Conservation (phyloP, 2,113 vertebrate genomes). For the Anguilla japonica region DNA sequence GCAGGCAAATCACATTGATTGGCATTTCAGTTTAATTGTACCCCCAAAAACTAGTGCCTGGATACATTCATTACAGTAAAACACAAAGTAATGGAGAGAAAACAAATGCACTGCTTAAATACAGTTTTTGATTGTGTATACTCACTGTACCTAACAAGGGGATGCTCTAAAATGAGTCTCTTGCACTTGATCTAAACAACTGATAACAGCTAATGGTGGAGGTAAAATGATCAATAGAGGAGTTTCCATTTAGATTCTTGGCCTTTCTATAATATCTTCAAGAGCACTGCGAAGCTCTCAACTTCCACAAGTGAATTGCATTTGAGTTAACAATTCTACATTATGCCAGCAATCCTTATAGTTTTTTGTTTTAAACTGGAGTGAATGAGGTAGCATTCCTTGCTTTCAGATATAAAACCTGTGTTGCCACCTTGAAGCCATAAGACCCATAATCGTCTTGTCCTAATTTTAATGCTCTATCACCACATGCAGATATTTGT, state of each 20-base stretch:
- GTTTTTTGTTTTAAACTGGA: neutral
- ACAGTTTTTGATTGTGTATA: neutral
- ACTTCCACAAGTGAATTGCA: neutral
- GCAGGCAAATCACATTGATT: slow-evolving; percentile 17
- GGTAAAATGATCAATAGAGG: slow-evolving; percentile 7
- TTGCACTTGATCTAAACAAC: slow-evolving; percentile 18
- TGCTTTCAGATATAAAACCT: neutral
- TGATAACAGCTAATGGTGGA: slow-evolving; percentile 16
- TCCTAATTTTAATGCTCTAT: neutral
- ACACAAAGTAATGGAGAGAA: slow-evolving; percentile 13
- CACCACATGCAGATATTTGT: neutral
- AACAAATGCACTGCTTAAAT: slow-evolving; percentile 12
- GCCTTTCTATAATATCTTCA: neutral
- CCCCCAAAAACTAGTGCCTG: slow-evolving; percentile 11
- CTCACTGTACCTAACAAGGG: slow-evolving; percentile 7
- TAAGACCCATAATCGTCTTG: neutral
- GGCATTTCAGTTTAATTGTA: slow-evolving; percentile 14
- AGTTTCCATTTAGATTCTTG: slow-evolving; percentile 15
- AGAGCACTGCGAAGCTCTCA: slow-evolving; percentile 10
- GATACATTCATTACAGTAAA: slow-evolving; percentile 22
- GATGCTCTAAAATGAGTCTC: neutral
- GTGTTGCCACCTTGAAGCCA: neutral
- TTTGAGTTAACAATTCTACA: neutral
- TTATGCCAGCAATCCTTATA: slow-evolving; percentile 12
- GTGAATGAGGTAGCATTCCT: neutral